Evolutionary conservation across 2,113 vertebrate species (phyloP).

Genomic region (Gymnorhina tibicen): DNA sequence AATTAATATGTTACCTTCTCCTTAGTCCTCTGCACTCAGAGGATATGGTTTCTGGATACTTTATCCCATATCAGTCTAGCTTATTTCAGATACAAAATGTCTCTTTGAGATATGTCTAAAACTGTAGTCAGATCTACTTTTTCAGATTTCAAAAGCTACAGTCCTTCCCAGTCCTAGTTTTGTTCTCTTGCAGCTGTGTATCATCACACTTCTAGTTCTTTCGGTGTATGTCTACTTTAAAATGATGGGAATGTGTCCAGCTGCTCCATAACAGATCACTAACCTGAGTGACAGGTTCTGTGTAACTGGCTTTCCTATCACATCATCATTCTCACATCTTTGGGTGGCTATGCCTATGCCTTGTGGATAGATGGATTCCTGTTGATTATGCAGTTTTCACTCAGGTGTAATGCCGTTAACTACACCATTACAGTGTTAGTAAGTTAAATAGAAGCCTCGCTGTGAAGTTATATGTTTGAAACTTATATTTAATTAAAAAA

Average conservation of each 20-base stretch:
- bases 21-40: background rate
- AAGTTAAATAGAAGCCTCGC: background rate
- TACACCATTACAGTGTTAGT: background rate
- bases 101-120: background rate
- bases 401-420: background rate
- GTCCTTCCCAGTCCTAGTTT: background rate
- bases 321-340: background rate
- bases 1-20: background rate
- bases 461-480: background rate
- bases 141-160: background rate
- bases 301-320: background rate
- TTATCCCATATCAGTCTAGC: background rate
- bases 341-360: fast-evolving
- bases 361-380: background rate
- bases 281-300: background rate
- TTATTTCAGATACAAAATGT: background rate
- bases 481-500: background rate
- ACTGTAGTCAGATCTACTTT: background rate
- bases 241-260: background rate
- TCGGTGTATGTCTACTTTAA: background rate
- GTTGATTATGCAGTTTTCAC: background rate
- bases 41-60: background rate
- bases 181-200: background rate
- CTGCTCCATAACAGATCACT: background rate
- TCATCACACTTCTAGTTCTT: background rate